These are phyloP conservation scores for Megaptera novaeangliae DNA, from an alignment of 2,113 vertebrate genomes.

Conservation along the genomic window DNA sequence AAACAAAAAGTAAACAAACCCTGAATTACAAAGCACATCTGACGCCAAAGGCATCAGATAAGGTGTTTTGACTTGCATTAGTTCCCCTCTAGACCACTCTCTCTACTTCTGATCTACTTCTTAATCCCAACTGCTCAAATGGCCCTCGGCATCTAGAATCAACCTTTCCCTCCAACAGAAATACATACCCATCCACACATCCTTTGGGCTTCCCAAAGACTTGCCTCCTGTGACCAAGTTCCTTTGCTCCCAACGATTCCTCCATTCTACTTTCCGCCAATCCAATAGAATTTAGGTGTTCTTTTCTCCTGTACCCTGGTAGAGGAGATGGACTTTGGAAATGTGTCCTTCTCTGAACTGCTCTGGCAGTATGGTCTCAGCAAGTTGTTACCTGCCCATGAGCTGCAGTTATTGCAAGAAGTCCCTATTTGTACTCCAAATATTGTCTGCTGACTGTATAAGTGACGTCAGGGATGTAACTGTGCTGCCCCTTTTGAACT, in stretches of 20 bases:
- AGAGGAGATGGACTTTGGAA: neutral
- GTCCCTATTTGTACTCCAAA: neutral
- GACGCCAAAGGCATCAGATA: neutral
- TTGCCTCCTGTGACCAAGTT: neutral
- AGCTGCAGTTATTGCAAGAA: neutral
- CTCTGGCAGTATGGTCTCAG: neutral
- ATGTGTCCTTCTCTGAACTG: neutral
- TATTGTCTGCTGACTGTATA: neutral
- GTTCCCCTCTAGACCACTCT: neutral
- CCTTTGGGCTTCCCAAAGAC: neutral
- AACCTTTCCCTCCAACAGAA: neutral
- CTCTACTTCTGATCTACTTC: neutral
- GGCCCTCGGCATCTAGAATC: neutral
- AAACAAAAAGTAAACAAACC: neutral
- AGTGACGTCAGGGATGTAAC: neutral
- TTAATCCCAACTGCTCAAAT: neutral
- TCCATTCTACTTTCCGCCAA: neutral
- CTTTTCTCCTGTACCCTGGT: neutral
- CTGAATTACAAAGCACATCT: neutral
- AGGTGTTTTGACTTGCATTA: neutral
- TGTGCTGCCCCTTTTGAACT: neutral
- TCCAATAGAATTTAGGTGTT: too few species aligned
- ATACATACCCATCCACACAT: rapidly evolving
- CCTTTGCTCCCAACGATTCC: neutral
- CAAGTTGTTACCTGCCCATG: neutral